Percentiles rank a stretch among this genome's conserved stretches.
Evolutionary conservation across 2,797 vertebrate species (phyloP).

Genomic region (Lepilemur septentrionalis): DNA sequence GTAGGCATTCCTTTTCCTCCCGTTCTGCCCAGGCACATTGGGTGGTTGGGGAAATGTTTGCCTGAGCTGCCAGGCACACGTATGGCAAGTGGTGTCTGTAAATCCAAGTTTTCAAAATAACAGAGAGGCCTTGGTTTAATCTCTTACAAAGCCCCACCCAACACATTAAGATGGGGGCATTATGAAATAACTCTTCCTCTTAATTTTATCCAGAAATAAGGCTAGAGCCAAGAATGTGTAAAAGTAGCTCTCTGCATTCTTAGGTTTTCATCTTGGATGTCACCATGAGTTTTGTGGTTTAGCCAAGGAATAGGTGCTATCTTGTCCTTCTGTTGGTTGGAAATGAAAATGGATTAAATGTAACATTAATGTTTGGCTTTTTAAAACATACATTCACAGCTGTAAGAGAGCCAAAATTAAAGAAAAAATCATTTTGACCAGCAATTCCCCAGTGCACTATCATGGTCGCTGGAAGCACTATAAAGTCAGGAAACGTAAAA

Average conservation of each 20-base stretch:
- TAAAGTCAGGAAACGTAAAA: neutral
- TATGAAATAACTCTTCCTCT: neutral
- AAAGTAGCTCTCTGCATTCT: neutral
- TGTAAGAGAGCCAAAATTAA: neutral
- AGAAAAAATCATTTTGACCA: neutral
- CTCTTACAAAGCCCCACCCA: neutral
- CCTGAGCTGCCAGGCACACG: neutral
- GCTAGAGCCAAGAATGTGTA: neutral
- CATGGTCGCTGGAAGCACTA: neutral
- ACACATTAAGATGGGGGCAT: neutral
- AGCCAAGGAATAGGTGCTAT: neutral
- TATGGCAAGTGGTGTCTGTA: neutral
- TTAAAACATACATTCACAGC: neutral
- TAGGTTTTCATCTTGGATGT: neutral
- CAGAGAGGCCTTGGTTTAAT: neutral
- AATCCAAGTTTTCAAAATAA: constrained; percentile 31
- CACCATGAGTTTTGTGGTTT: neutral
- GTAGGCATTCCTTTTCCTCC: neutral
- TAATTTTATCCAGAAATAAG: neutral
- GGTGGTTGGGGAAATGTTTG: neutral
- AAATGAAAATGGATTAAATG: neutral
- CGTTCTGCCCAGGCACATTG: neutral
- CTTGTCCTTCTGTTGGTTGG: neutral
- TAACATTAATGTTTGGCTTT: neutral
- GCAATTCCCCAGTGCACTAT: neutral